A percentile compares a stretch with the other conserved stretches of the same genome.
These are phyloP conservation scores for Rhingia rostrata DNA, from an alignment of 2,888 invertebrate species.

Conservation along the genomic window DNA sequence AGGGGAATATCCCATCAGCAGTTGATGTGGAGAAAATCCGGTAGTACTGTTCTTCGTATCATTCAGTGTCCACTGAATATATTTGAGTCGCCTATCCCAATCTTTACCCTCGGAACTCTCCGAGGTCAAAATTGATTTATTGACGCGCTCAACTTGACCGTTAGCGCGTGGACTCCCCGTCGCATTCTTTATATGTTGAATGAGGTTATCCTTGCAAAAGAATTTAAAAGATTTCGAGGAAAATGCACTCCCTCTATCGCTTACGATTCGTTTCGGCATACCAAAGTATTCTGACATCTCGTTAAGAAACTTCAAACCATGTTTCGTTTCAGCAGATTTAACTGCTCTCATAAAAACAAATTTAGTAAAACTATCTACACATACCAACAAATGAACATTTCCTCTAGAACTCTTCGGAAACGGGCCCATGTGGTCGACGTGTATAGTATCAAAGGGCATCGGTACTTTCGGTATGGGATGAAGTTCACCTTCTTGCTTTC, in stretches of 20 bases:
- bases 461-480: constrained; percentile 5
- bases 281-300: constrained; percentile 11
- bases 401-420: constrained; percentile 25
- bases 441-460: constrained; percentile 22
- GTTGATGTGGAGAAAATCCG: constrained; percentile 1
- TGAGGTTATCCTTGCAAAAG: too few relatives aligned
- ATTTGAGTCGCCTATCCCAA: constrained; percentile 21
- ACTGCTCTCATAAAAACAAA: constrained; percentile 26
- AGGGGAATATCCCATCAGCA: background rate
- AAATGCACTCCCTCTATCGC: constrained; percentile 23
- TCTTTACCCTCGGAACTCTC: constrained; percentile 18
- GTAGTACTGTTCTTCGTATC: constrained; percentile 21
- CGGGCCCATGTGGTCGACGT: constrained; percentile 41
- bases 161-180: constrained; percentile 19
- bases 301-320: constrained; percentile 5
- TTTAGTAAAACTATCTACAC: constrained; percentile 37
- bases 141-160: constrained; percentile 17
- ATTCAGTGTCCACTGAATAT: constrained; percentile 37
- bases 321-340: constrained; percentile 2
- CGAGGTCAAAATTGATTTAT: background rate
- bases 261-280: constrained; percentile 22
- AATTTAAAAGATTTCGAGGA: background rate
- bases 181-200: constrained; percentile 1
- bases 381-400: constrained; percentile 22
- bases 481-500: background rate